Conservation (phyloP, 1,140 invertebrate species). For the Trichonephila inaurata region DNA sequence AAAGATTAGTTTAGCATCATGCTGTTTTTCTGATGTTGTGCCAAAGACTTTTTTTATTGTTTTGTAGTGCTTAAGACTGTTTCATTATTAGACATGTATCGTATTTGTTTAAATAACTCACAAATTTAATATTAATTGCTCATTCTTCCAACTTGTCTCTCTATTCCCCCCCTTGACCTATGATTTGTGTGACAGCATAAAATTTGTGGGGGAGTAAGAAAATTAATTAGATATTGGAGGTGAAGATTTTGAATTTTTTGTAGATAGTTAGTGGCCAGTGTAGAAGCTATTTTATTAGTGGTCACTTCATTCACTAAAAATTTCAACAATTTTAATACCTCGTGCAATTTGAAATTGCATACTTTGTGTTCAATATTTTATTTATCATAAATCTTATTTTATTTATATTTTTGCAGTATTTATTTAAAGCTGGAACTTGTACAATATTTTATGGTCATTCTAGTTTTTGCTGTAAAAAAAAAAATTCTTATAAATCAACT, state of each 20-base stretch:
- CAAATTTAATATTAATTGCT: neutral
- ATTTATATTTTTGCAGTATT: too few relatives aligned
- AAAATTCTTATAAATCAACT: too few relatives aligned
- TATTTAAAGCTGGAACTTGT: too few relatives aligned
- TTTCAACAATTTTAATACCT: neutral
- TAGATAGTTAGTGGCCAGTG: neutral
- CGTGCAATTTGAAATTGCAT: too few relatives aligned
- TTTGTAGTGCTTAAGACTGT: conserved; percentile 42
- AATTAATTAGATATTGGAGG: neutral
- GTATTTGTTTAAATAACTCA: neutral
- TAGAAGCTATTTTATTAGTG: neutral
- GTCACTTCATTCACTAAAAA: neutral
- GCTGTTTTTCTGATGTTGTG: conserved; percentile 42
- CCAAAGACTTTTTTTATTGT: conserved; percentile 49
- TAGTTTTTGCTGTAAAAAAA: too few relatives aligned
- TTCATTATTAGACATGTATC: conserved; percentile 4
- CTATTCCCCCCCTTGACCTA: neutral
- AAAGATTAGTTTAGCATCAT: conserved; percentile 16
- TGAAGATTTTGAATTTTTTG: conserved; percentile 21
- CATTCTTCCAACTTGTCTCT: too few relatives aligned
- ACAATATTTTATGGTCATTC: too few relatives aligned
- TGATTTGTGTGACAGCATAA: neutral
- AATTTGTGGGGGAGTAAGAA: neutral
- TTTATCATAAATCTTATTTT: too few relatives aligned
- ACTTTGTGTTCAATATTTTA: too few relatives aligned